These are phyloP conservation scores for Mobula birostris DNA, from an alignment of 2,113 vertebrate genomes.

Conservation along the genomic window DNA sequence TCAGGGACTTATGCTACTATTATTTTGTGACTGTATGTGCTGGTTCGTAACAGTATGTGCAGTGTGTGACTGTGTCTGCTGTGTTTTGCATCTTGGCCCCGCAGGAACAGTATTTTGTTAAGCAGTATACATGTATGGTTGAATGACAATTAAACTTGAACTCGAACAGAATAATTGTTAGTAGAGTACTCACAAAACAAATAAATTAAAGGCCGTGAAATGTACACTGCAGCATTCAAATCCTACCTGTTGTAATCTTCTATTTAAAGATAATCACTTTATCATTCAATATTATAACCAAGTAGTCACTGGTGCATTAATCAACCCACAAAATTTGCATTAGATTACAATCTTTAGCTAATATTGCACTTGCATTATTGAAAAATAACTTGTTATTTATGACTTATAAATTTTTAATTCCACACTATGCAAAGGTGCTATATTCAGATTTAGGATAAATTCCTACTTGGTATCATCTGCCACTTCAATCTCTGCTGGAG, in stretches of 20 bases:
- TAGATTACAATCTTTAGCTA: neutral
- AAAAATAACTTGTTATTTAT: neutral
- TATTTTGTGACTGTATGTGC: too few species aligned
- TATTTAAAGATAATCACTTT: neutral
- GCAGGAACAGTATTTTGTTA: too few species aligned
- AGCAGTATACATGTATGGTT: too few species aligned
- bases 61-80: too few species aligned
- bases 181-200: neutral
- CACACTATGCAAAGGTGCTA: neutral
- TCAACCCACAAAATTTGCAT: neutral
- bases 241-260: neutral
- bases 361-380: neutral
- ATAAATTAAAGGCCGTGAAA: neutral
- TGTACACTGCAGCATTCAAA: neutral
- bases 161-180: neutral
- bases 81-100: too few species aligned
- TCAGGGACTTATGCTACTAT: too few species aligned
- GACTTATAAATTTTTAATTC: neutral
- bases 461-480: constrained; percentile 92
- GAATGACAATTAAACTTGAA: neutral
- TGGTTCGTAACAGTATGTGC: too few species aligned
- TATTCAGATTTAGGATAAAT: neutral
- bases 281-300: neutral
- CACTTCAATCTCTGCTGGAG: constrained; percentile 88
- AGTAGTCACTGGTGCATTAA: neutral